Percentiles rank a stretch among this genome's conserved stretches.
Conservation (phyloP, 2,113 vertebrate genomes). For the Elephas maximus region DNA sequence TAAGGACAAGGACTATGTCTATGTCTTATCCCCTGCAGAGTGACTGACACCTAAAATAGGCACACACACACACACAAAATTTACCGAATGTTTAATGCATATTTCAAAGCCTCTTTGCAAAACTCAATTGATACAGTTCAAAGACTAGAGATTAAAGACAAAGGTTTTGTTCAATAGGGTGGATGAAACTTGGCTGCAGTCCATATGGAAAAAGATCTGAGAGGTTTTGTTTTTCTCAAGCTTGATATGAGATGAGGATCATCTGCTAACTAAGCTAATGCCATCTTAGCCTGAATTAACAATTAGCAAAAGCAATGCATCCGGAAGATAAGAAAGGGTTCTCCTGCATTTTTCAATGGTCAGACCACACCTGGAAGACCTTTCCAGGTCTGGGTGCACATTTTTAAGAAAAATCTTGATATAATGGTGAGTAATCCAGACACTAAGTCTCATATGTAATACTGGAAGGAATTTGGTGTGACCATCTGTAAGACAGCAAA, state of each 20-base stretch:
- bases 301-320: neutral
- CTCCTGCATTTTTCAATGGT: neutral
- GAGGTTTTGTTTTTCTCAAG: conserved; percentile 32
- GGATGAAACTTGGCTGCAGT: conserved; percentile 7
- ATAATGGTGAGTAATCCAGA: neutral
- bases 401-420: conserved; percentile 28
- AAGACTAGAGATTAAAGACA: conserved; percentile 5
- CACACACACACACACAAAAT: neutral
- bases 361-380: neutral
- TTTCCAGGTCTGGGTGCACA: neutral
- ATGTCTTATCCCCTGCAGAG: neutral
- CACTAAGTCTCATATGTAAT: neutral
- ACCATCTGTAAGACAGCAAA: neutral
- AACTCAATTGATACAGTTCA: neutral
- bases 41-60: neutral
- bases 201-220: neutral
- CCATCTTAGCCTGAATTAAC: neutral
- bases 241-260: neutral
- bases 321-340: neutral
- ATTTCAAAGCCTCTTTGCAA: conserved; percentile 52
- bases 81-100: neutral
- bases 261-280: conserved; percentile 32
- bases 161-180: conserved; percentile 40
- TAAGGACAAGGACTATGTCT: neutral
- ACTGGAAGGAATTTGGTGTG: neutral